These are phyloP conservation scores for Tarsius wallacei DNA, from an alignment of 2,797 vertebrate genomes.

Conservation along the genomic window DNA sequence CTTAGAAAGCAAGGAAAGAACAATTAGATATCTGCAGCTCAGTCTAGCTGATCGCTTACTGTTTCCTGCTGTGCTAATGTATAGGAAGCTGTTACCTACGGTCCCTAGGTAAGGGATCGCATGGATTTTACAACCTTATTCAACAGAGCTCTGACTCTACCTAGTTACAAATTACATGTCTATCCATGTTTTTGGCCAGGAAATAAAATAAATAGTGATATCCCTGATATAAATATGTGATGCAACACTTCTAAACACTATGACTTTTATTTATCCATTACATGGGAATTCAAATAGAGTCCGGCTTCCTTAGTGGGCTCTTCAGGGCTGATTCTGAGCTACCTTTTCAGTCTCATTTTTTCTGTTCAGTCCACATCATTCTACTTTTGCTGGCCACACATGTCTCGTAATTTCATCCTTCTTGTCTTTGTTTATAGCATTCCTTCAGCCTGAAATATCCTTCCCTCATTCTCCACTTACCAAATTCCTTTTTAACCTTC, in stretches of 20 bases:
- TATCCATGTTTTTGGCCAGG: neutral
- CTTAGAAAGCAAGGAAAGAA: constrained; percentile 33
- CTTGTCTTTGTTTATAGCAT: constrained; percentile 70
- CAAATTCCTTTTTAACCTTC: constrained; percentile 59
- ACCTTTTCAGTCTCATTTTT: neutral
- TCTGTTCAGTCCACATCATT: neutral
- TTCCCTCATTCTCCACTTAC: constrained; percentile 58
- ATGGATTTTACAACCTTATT: neutral
- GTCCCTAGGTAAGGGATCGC: neutral
- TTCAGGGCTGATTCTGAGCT: neutral
- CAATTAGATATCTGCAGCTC: neutral
- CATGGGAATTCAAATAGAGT: neutral
- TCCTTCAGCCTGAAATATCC: constrained; percentile 51
- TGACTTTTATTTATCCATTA: neutral
- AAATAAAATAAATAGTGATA: neutral
- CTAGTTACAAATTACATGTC: neutral
- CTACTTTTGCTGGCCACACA: neutral
- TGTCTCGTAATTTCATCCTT: constrained; percentile 51
- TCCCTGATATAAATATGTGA: neutral
- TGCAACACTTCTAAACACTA: neutral
- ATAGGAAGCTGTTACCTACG: neutral
- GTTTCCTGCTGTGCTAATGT: neutral
- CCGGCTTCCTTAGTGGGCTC: neutral
- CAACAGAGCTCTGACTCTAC: neutral
- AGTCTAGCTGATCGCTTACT: neutral